Conservation (phyloP, 2,888 invertebrate species). For the Helobdella robusta region DNA sequence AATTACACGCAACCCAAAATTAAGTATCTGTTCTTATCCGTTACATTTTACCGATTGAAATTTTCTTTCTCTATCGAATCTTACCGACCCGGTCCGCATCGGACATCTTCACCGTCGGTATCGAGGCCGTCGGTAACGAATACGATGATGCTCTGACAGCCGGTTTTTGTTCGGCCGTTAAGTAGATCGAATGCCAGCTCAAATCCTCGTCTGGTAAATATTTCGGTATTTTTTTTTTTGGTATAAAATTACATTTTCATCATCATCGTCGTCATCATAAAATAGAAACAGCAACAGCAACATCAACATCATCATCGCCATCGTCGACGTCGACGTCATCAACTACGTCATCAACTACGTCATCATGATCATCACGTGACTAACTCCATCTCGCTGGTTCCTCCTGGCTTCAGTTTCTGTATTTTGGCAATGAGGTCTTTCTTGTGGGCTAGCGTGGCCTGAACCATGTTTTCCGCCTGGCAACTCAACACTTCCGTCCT, state of each 20-base stretch:
- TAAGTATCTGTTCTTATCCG: no score
- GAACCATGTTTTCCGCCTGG: slow-evolving; percentile 46
- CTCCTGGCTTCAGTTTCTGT: slow-evolving; percentile 45
- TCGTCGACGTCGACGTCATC: neutral
- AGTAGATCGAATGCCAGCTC: slow-evolving; percentile 46
- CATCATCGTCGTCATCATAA: neutral
- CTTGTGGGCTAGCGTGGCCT: slow-evolving; percentile 48
- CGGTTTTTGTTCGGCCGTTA: slow-evolving; percentile 44
- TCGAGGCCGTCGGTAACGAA: slow-evolving; percentile 50
- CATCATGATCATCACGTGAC: slow-evolving; percentile 27
- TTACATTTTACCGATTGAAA: no score
- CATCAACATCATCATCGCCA: neutral
- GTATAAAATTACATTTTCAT: neutral
- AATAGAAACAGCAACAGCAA: neutral
- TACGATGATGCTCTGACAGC: slow-evolving; percentile 48
- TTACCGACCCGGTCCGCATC: slow-evolving; percentile 48
- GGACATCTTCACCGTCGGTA: slow-evolving; percentile 49
- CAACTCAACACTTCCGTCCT: slow-evolving; percentile 48
- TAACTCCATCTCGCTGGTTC: slow-evolving; percentile 50
- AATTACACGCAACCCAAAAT: no score
- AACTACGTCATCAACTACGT: neutral
- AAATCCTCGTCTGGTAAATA: slow-evolving; percentile 42
- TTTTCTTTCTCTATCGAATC: no score
- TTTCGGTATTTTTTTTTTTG: no score
- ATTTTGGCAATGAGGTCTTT: slow-evolving; percentile 50